Evolutionary conservation across 2,113 vertebrate species (phyloP).

Genomic region (Onychostoma macrolepis): DNA sequence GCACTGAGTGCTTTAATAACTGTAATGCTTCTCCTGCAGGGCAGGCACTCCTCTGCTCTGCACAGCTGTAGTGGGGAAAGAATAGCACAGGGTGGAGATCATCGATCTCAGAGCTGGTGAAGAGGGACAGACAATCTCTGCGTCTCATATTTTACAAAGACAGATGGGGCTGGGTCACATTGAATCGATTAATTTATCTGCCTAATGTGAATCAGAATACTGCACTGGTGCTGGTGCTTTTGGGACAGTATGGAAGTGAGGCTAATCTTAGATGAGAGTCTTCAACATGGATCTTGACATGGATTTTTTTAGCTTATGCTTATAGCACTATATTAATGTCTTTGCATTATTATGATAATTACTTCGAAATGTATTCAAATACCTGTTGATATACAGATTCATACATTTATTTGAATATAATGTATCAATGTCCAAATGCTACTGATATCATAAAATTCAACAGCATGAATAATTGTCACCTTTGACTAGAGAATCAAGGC

Average conservation of each 20-base stretch:
- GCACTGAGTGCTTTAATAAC: conserved; percentile 19
- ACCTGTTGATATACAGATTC: not conserved
- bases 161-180: conserved; percentile 25
- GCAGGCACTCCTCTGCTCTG: conserved; percentile 9
- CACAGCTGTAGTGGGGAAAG: not conserved
- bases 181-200: conserved; percentile 2
- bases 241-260: not conserved
- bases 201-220: conserved; percentile 18
- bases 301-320: not conserved
- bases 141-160: conserved; percentile 13
- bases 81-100: conserved; percentile 2
- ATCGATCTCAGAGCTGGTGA: not conserved
- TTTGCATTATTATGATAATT: not conserved
- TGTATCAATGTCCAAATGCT: not conserved
- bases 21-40: conserved; percentile 6
- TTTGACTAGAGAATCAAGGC: not conserved
- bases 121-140: not conserved
- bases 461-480: not conserved
- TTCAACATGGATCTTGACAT: not conserved
- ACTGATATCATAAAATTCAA: not conserved
- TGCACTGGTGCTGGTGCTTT: not conserved
- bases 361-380: not conserved
- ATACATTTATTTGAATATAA: too few species aligned
- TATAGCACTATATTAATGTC: not conserved
- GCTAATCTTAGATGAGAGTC: not conserved